phyloP scores from a whole-genome alignment of 2,797 vertebrate species.

The Tinamus major region DNA sequence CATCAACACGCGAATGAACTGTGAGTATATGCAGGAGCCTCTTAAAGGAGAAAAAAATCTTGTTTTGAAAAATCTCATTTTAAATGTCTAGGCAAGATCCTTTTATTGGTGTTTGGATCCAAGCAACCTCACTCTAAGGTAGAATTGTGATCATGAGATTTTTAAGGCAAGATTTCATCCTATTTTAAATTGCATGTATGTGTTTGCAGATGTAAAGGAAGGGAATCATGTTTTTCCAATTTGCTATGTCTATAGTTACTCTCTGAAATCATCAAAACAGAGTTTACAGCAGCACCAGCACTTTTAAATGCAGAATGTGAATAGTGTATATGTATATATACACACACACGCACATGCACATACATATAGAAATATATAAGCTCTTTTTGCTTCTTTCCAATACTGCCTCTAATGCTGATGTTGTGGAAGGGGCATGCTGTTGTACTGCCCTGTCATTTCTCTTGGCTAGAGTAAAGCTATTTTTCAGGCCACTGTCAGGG shows the following conservation, averaged over 20 bases:
- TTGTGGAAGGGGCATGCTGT: neutral
- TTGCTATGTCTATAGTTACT: neutral
- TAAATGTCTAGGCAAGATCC: neutral
- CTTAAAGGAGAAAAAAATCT: neutral
- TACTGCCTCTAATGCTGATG: neutral
- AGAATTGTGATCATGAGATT: neutral
- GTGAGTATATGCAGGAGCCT: neutral
- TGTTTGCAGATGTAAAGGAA: neutral
- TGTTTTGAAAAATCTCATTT: accelerated
- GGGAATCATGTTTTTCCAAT: neutral
- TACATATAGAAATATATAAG: too few species aligned
- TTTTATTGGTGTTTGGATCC: neutral
- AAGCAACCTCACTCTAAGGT: neutral
- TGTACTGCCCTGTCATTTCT: neutral
- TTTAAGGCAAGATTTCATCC: neutral
- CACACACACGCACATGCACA: accelerated
- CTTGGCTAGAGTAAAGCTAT: neutral
- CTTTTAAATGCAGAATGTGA: neutral
- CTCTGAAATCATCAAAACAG: neutral
- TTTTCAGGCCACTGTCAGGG: neutral
- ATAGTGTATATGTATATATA: too few species aligned
- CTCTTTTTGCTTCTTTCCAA: neutral
- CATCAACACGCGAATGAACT: neutral
- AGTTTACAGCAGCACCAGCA: neutral
- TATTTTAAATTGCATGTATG: neutral